Evolutionary conservation across 2,113 vertebrate genomes (phyloP).

Genomic region (Laticauda laticaudata): DNA sequence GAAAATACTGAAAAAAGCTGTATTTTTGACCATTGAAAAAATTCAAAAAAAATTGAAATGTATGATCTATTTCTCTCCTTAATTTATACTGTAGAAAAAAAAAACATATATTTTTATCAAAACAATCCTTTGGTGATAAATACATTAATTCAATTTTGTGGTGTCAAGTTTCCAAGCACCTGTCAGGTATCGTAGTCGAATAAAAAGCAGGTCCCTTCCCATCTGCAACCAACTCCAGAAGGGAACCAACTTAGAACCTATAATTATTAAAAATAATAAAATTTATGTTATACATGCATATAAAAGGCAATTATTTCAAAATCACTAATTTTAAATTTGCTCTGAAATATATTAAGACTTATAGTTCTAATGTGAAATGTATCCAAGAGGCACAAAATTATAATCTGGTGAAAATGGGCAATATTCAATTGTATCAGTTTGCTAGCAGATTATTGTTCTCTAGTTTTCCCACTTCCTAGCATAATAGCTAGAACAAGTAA

Average conservation of each 20-base stretch:
- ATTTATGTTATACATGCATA: not conserved
- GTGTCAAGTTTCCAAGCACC: conserved; percentile 88
- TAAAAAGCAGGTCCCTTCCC: conserved; percentile 92
- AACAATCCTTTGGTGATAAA: conserved; percentile 53
- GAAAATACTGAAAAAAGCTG: conserved; percentile 30
- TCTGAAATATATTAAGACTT: not conserved
- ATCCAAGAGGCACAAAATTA: not conserved
- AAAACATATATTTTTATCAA: conserved; percentile 50
- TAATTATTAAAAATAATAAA: conserved; percentile 43
- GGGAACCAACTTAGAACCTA: conserved; percentile 96
- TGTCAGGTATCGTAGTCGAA: conserved; percentile 91
- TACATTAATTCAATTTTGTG: conserved; percentile 80
- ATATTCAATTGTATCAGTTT: not conserved
- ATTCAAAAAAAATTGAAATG: conserved; percentile 49
- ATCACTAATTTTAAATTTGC: not conserved
- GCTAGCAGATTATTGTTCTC: not conserved
- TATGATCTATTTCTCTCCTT: conserved; percentile 65
- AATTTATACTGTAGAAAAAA: conserved; percentile 64
- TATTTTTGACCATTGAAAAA: conserved; percentile 34
- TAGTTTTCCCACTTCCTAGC: not conserved
- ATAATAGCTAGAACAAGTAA: not conserved
- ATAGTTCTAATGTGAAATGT: not conserved
- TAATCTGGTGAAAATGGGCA: not conserved
- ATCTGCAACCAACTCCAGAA: conserved; percentile 99
- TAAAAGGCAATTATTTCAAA: not conserved